Evolutionary conservation across 2,113 vertebrate species (phyloP).

Genomic region (Hypomesus transpacificus): DNA sequence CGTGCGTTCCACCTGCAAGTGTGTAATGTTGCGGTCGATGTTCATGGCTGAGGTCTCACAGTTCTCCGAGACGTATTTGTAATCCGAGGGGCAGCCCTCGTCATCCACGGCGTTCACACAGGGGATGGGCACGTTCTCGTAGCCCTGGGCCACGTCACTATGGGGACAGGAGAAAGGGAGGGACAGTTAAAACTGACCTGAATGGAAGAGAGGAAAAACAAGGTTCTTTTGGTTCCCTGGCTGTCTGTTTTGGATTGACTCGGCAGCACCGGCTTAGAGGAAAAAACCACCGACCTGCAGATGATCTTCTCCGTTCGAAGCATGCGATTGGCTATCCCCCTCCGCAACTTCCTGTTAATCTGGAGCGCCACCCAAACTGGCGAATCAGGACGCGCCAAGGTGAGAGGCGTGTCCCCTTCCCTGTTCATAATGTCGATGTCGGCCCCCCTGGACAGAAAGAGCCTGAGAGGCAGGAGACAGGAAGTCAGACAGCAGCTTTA

Average conservation of each 20-base stretch:
- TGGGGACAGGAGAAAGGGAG: neutral
- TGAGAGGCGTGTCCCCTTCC: slow-evolving; percentile 85
- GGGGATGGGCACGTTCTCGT: slow-evolving; percentile 88
- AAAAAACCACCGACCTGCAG: slow-evolving; percentile 70
- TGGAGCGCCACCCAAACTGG: slow-evolving; percentile 88
- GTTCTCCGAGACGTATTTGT: slow-evolving; percentile 91
- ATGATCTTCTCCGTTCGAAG: slow-evolving; percentile 86
- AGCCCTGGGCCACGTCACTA: slow-evolving; percentile 87
- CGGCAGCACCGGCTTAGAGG: neutral
- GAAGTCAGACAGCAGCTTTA: too few relatives aligned
- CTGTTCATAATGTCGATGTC: slow-evolving; percentile 85
- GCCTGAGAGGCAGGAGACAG: slow-evolving; percentile 52
- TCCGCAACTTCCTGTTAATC: slow-evolving; percentile 85
- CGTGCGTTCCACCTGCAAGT: slow-evolving; percentile 76
- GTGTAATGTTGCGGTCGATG: slow-evolving; percentile 91
- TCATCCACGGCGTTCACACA: slow-evolving; percentile 88
- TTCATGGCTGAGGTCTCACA: slow-evolving; percentile 93
- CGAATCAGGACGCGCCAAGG: slow-evolving; percentile 77
- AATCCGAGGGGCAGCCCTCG: slow-evolving; percentile 84
- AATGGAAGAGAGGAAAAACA: neutral
- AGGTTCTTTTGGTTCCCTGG: neutral
- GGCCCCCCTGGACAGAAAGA: slow-evolving; percentile 87
- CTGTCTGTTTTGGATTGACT: too few relatives aligned
- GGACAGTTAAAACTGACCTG: neutral
- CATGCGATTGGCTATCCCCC: slow-evolving; percentile 81